phyloP scores from a whole-genome alignment of 2,888 invertebrate genomes.

The Tetrapedia diversipes region DNA sequence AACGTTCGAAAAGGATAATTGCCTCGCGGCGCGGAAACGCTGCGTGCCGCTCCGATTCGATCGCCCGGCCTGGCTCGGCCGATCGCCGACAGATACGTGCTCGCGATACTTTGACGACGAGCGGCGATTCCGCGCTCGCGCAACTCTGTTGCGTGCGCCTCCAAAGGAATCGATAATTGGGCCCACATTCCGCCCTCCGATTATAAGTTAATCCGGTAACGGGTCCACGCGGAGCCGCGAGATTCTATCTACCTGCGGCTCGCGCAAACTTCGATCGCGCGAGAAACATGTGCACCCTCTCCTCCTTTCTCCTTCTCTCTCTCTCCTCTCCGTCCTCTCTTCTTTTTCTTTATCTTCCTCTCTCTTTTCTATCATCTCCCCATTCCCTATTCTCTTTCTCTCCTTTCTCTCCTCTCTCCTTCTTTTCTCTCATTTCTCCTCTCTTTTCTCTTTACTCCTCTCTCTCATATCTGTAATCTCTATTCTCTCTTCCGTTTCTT shows the following conservation, averaged over 20 bases:
- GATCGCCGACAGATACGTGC: slow-evolving; percentile 47
- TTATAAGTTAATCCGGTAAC: slow-evolving; percentile 80
- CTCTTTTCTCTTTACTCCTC: too few species aligned
- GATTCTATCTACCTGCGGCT: slow-evolving; percentile 50
- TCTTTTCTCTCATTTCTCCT: too few species aligned
- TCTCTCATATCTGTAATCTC: too few species aligned
- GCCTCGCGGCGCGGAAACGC: slow-evolving; percentile 46
- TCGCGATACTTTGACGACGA: slow-evolving; percentile 56
- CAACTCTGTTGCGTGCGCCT: slow-evolving; percentile 8
- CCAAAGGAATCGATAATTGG: slow-evolving; percentile 76
- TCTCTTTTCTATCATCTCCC: too few species aligned
- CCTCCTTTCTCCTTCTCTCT: background rate
- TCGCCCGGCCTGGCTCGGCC: slow-evolving; percentile 20
- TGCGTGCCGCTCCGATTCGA: too few species aligned
- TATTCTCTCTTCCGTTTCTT: too few species aligned
- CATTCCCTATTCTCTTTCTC: too few species aligned
- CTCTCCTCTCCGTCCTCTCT: too few species aligned
- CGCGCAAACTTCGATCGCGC: slow-evolving; percentile 30
- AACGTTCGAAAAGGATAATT: slow-evolving; percentile 60
- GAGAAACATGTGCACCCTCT: background rate
- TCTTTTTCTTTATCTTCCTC: too few species aligned
- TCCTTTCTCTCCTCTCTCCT: too few species aligned
- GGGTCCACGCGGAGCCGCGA: slow-evolving; percentile 36
- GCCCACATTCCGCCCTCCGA: slow-evolving; percentile 80
- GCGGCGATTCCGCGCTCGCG: slow-evolving; percentile 28